Evolutionary conservation across 2,888 invertebrate species (phyloP).

Genomic region (Villa cingulata): DNA sequence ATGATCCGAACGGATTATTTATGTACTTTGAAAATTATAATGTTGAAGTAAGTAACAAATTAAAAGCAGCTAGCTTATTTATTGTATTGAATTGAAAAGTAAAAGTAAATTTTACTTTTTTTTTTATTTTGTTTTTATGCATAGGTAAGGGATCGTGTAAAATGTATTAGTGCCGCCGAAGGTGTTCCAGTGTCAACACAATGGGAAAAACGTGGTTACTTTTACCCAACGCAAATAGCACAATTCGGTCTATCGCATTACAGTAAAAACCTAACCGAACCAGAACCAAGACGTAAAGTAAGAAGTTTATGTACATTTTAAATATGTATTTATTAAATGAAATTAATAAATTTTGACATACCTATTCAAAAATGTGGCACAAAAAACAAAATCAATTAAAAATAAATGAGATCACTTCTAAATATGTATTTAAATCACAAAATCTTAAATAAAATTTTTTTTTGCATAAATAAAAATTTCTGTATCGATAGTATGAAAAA

Average conservation of each 20-base stretch:
- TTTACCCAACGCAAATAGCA: conserved; percentile 96
- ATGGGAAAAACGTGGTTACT: conserved; percentile 92
- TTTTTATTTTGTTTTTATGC: neutral
- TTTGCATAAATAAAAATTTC: too few species aligned
- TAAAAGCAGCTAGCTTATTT: neutral
- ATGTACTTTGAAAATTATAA: conserved; percentile 97
- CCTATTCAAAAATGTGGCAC: too few species aligned
- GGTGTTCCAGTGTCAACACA: conserved; percentile 94
- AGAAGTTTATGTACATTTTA: neutral
- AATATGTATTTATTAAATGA: too few species aligned
- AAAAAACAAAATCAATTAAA: too few species aligned
- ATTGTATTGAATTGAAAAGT: neutral
- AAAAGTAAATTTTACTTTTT: neutral
- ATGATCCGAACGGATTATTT: conserved; percentile 81
- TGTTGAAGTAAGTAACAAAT: conserved; percentile 53
- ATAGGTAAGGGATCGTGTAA: conserved; percentile 72
- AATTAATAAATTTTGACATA: too few species aligned
- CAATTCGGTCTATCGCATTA: conserved; percentile 97
- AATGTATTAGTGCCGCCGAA: conserved; percentile 85
- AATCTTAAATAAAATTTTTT: too few species aligned
- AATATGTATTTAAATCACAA: too few species aligned
- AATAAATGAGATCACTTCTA: too few species aligned
- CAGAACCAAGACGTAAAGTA: conserved; percentile 55
- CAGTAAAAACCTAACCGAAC: conserved; percentile 83
- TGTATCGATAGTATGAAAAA: too few species aligned